phyloP scores from a whole-genome alignment of 2,888 invertebrate species.

The Cyclophora albipunctata region DNA sequence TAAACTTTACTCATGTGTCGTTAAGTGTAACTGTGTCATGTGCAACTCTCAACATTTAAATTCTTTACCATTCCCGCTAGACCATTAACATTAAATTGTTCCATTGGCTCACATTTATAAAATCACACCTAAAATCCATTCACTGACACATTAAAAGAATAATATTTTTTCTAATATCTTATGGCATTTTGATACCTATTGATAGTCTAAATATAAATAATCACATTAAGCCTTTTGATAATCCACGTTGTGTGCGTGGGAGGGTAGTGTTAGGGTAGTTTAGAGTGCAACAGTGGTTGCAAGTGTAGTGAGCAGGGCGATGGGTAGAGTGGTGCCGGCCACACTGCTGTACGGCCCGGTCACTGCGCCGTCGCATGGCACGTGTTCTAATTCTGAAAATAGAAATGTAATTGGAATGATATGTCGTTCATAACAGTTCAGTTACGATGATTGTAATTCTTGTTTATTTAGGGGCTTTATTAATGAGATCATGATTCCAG shows the following conservation, averaged over 20 bases:
- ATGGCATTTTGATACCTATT: conserved; percentile 13
- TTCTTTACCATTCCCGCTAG: too few species aligned
- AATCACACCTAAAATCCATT: conserved; percentile 4
- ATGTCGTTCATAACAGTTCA: too few species aligned
- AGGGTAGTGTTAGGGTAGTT: conserved; percentile 15
- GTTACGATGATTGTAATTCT: too few species aligned
- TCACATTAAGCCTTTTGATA: conserved; percentile 13
- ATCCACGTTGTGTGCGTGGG: conserved; percentile 1
- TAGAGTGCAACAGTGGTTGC: conserved; percentile 65
- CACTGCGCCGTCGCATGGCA: conserved; percentile 67
- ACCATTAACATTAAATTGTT: too few species aligned
- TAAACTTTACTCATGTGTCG: too few species aligned
- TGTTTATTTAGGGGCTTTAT: too few species aligned
- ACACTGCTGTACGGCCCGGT: conserved; percentile 70
- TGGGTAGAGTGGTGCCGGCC: conserved; percentile 58
- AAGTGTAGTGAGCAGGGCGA: conserved; percentile 56
- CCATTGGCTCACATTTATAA: neutral
- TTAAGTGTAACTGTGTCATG: too few species aligned
- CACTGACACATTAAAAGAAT: conserved; percentile 5
- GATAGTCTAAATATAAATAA: conserved; percentile 21
- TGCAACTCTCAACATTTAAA: too few species aligned
- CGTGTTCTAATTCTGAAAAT: conserved; percentile 62
- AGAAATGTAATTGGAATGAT: too few species aligned
- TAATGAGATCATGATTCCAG: too few species aligned
- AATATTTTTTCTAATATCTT: conserved; percentile 2